Percentiles rank a stretch among this genome's conserved stretches.
These are phyloP conservation scores for Protodeltote pygarga DNA, from an alignment of 2,888 invertebrate genomes.

Conservation along the genomic window DNA sequence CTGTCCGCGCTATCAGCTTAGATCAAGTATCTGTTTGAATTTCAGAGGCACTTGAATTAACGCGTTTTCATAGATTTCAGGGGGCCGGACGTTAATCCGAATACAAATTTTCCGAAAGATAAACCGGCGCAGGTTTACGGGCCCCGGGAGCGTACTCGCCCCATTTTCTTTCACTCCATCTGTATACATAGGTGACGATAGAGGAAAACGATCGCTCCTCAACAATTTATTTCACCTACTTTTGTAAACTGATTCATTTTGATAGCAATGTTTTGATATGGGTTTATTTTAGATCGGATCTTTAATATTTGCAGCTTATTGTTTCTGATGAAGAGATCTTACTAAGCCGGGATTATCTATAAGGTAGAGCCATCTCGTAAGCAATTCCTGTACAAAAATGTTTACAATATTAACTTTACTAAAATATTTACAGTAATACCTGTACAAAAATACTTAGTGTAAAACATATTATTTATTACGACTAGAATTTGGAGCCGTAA, in stretches of 20 bases:
- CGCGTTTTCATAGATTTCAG: slow-evolving; percentile 61
- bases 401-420: too few relatives aligned
- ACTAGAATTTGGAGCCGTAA: too few relatives aligned
- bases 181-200: slow-evolving; percentile 38
- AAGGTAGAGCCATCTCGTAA: too few relatives aligned
- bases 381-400: too few relatives aligned
- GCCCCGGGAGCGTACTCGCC: slow-evolving; percentile 52
- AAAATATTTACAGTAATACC: too few relatives aligned
- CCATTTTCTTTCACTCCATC: slow-evolving; percentile 44
- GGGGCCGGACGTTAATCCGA: slow-evolving; percentile 62
- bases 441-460: too few relatives aligned
- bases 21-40: slow-evolving; percentile 45
- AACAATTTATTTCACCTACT: slow-evolving; percentile 41
- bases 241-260: slow-evolving; percentile 31
- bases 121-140: slow-evolving; percentile 67
- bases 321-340: neutral
- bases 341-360: too few relatives aligned
- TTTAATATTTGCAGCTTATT: neutral
- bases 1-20: slow-evolving; percentile 32
- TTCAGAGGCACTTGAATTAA: slow-evolving; percentile 58
- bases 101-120: slow-evolving; percentile 77
- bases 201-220: slow-evolving; percentile 32
- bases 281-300: neutral
- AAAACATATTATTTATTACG: too few relatives aligned
- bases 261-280: neutral